Base-by-base conservation (phyloP, 1,140 invertebrate genomes). In the Drosophila equinoxialis region DNA sequence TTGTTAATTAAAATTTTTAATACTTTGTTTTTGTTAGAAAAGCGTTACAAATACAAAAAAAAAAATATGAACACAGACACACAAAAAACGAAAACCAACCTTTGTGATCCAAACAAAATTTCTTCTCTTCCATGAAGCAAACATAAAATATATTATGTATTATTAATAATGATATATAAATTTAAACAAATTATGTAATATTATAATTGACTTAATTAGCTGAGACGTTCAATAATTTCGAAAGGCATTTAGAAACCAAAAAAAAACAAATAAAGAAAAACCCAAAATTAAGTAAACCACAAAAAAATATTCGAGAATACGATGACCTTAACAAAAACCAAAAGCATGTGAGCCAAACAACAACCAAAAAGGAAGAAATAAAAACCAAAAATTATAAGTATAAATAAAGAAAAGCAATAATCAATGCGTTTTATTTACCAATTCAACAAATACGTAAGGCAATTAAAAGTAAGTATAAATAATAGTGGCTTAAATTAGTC, bases 61-160 rank as follows among this genome's bases (percentile, higher is more conserved):
- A 0, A 30, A 30, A 39, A 77, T 39, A 54, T 23, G 23, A 23
- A 75, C 61, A 39, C 37, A 39, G 8, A 39, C 37, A 61, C 39
- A 23, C 23, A 57, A 13, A 23, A n/a, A 48, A 61, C 20, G 61
- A 76, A 65, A 73, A 68, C 64, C 77, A 78, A 87, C 85, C 86
- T 90, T 87, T 91, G 90, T 91, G 90, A 91, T 91, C 90, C 80
- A 89, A 80, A 66, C 71, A 73, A 75, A 79, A 82, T 85, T 91
- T 90, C 77, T 91, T 91, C 90, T 87, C 90, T 91, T 91, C 90
- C 90, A 91, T 82, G 85, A 87, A 91, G 83, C 76, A 74, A 82
- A 77, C 65, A 61, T 61, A 59, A 69, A 55, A 67, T 51, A 77
- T 51, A 77, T 51, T 57, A 51, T 35, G 45, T 68, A 73, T 48